phyloP scores from a whole-genome alignment of 1,140 invertebrate genomes.

The Drosophila yakuba region DNA sequence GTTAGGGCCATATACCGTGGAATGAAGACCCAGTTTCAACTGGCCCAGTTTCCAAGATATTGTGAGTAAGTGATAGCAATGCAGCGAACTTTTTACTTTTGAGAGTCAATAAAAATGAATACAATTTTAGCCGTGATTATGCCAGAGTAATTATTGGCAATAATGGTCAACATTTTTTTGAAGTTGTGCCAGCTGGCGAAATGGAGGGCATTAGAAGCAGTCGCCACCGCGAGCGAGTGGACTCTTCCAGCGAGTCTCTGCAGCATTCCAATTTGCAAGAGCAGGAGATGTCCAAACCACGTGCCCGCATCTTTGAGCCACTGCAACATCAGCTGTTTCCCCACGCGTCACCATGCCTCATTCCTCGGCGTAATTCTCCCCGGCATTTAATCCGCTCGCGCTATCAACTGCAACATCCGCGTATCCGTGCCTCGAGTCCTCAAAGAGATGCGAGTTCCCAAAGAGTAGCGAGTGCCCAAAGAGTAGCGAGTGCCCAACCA shows the following conservation, averaged over 20 bases:
- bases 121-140: constrained; percentile 37
- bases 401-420: neutral
- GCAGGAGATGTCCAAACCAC: neutral
- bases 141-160: constrained; percentile 45
- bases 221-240: neutral
- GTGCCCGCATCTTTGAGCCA: constrained; percentile 10
- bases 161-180: constrained; percentile 44
- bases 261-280: neutral
- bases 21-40: constrained; percentile 1
- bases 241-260: too few relatives aligned
- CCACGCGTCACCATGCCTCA: too few relatives aligned
- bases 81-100: constrained; percentile 21
- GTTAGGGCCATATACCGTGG: neutral
- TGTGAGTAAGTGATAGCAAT: constrained; percentile 44
- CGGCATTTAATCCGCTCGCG: neutral
- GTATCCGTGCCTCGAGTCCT: too few relatives aligned
- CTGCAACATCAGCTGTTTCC: neutral
- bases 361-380: too few relatives aligned
- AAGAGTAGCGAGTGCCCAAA: too few relatives aligned
- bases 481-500: neutral
- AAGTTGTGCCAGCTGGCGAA: constrained; percentile 37
- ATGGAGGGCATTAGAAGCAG: neutral
- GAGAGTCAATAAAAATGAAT: neutral
- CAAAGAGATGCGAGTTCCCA: too few relatives aligned
- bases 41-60: constrained; percentile 20